Base-by-base conservation (phyloP, 2,888 invertebrate genomes). In the Andrena dorsata region DNA sequence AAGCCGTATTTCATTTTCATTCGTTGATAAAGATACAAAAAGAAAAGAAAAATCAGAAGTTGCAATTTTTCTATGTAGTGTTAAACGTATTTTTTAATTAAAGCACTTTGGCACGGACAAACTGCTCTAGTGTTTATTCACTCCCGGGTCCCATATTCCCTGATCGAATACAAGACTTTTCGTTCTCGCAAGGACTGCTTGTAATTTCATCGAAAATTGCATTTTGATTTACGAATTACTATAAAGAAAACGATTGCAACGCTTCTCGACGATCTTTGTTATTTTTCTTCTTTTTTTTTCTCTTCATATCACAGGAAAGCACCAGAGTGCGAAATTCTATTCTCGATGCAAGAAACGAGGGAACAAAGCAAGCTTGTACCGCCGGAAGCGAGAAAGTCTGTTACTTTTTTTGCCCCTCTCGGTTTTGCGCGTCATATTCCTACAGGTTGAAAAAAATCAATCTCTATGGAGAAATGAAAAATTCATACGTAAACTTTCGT, bases 281-380 rank as follows among this genome's bases (percentile, higher is more conserved):
- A 80, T 61, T 61, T 80, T 68, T 53, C 26, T 51, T 58, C 76
- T 83, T 60, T 80, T 68, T 68, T 47, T 66, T 60, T 81, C n/a
- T 47, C 51, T 60, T 83, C 78, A 84, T 90, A 90, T 90, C 90
- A 90, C 90, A 90, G 90, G 88, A 88, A 84, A 89, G 85, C 85
- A 86, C 84, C 82, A 70, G 69, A 84, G 87, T 83, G 85, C 83
- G 10, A 82, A 82, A 80, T 84, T 86, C 80, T 80, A 86, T 66
- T 61, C 58, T 75, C 73, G 74, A 76, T 81, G 79, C 78, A 79
- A 88, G 80, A 81, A 16, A 86, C 69, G 60, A 70, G 35, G 53
- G 58, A 41, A 41, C 53, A 66, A 79, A 82, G 76, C 82, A 83
- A 87, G 81, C 83, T 76, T 79, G 86, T 84, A 77, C 86, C 70